Base-by-base conservation (phyloP, 2,113 vertebrate species). In the Megaleporinus macrocephalus region DNA sequence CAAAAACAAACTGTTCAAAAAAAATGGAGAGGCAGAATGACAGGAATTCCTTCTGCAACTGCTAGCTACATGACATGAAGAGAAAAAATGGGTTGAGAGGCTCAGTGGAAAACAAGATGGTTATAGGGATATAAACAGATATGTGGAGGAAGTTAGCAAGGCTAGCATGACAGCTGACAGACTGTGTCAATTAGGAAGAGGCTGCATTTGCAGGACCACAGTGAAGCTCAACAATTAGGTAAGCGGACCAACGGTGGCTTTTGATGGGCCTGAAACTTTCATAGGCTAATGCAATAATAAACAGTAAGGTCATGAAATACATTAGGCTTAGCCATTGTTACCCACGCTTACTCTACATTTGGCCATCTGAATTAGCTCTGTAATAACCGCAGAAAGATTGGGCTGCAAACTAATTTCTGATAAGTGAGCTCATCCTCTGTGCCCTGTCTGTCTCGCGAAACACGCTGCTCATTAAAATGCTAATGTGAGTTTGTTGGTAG, bases 91-190 rank as follows among this genome's bases (percentile, higher is more conserved):
- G 65, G 29, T 41, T 68, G 29, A 36, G 66, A 44, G 9, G 36
- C 20, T 18, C 66, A 44, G 66, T n/a, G 14, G 41, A 69, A 44
- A 44, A 44, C 66, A 22, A n/a, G 27, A 29, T 14, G 13, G 66
- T 44, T 44, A 44, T 69, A 41, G 65, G 36, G 66, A 7, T 70
- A 44, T 70, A 70, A 70, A 70, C 36, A 70, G 66, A 70, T 70
- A 70, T 44, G n/a, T 69, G 66, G 66, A 15, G 30, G 36, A 70
- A 44, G 66, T 44, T 11, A n/a, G 33, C 33, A 24, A 70, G 33
- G 66, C 22, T 24, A 70, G 33, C 22, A 36, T 70, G 66, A 70
- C 33, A 70, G 33, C 33, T 70, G 66, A 44, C 65, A 33, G 65
- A 22, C 29, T 5, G 10, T 18, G 30, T 33, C 27, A 36, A 12